Conservation (phyloP, 2,888 invertebrate species). For the Onchidella celtica region DNA sequence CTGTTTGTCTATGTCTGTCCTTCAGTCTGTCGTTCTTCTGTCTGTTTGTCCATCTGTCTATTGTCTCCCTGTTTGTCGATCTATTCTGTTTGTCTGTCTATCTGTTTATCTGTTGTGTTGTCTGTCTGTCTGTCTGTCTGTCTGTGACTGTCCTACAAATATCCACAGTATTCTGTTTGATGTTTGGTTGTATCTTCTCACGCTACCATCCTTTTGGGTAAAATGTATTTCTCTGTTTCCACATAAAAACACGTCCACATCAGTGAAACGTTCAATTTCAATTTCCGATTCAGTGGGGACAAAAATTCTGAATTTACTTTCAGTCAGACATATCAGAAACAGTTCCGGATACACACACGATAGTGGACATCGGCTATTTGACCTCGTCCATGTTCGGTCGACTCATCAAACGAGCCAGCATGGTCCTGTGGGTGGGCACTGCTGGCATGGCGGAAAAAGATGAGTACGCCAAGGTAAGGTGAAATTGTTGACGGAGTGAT, state of each 20-base stretch:
- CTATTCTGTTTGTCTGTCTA: not conserved
- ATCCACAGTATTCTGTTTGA: not conserved
- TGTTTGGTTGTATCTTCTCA: not conserved
- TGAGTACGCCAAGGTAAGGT: not conserved
- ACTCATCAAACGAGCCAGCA: constrained; percentile 26
- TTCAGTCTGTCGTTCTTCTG: too few relatives aligned
- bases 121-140: not conserved
- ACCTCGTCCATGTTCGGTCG: constrained; percentile 27
- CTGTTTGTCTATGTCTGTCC: too few relatives aligned
- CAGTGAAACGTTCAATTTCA: too few relatives aligned
- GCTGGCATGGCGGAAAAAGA: constrained; percentile 22
- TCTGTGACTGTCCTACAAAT: not conserved
- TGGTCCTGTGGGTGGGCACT: constrained; percentile 27
- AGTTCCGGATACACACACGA: not conserved
- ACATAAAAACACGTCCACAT: too few relatives aligned
- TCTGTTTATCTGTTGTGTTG: not conserved
- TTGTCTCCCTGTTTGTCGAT: too few relatives aligned
- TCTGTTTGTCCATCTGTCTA: too few relatives aligned
- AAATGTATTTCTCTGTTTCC: too few relatives aligned
- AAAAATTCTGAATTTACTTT: not conserved
- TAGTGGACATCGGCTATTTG: constrained; percentile 27
- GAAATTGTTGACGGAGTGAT: not conserved
- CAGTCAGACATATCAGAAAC: constrained; percentile 29
- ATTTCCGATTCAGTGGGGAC: too few relatives aligned
- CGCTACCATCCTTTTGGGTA: too few relatives aligned